Conservation (phyloP, 2,113 vertebrate genomes). For the Amblyornis subalaris region DNA sequence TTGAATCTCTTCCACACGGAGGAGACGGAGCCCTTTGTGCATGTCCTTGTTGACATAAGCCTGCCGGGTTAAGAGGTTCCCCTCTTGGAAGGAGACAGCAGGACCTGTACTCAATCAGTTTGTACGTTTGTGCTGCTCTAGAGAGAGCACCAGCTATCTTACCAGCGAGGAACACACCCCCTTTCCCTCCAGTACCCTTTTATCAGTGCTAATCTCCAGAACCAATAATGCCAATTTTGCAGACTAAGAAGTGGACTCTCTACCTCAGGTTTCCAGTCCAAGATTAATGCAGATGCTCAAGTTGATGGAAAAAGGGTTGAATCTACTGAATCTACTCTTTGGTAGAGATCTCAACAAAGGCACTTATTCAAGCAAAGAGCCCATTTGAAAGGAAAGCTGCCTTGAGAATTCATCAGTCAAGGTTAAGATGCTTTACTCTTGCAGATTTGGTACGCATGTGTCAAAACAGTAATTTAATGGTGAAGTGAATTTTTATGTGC, state of each 20-base stretch:
- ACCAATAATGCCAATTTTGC: not conserved
- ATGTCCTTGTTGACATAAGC: not conserved
- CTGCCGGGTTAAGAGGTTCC: not conserved
- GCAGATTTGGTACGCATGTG: not conserved
- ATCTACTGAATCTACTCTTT: not conserved
- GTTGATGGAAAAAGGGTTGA: not conserved
- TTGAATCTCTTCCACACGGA: not conserved
- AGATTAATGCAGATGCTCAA: not conserved
- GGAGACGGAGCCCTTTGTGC: not conserved
- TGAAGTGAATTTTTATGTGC: not conserved
- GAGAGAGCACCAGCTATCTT: not conserved
- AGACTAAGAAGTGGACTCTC: not conserved
- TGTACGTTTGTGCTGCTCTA: not conserved
- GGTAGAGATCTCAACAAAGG: not conserved
- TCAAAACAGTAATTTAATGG: not conserved
- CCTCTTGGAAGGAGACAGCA: not conserved
- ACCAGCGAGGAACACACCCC: rapidly evolving
- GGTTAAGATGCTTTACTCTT: not conserved
- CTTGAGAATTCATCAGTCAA: not conserved
- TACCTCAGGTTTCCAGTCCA: not conserved
- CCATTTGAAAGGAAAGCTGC: not conserved
- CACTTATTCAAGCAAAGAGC: not conserved
- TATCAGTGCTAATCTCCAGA: not conserved
- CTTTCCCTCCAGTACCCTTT: not conserved
- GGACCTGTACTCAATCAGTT: not conserved